Conservation (phyloP, 2,113 vertebrate genomes). For the Tychaedon coryphoeus region DNA sequence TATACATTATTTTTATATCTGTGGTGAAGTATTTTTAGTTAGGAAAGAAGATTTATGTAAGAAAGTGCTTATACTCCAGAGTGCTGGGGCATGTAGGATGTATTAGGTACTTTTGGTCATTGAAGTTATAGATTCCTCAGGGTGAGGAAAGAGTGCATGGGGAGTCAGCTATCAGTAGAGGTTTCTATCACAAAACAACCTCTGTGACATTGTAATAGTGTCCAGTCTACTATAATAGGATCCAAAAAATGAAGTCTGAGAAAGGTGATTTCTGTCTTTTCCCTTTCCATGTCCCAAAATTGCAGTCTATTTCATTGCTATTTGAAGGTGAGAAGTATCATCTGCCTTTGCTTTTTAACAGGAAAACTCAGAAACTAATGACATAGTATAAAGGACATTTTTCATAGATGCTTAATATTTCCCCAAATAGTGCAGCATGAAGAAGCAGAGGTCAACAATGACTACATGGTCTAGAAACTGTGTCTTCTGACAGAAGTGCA, state of each 20-base stretch:
- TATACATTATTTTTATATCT: not conserved
- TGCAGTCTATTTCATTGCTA: not conserved
- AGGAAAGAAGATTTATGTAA: not conserved
- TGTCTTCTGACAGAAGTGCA: not conserved
- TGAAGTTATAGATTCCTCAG: not conserved
- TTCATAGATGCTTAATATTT: not conserved
- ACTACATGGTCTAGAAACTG: accelerated
- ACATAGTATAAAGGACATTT: not conserved
- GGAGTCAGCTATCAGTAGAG: not conserved
- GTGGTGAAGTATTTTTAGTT: not conserved
- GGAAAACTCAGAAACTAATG: not conserved
- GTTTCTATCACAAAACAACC: not conserved
- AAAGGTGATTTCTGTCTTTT: not conserved
- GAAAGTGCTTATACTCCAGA: not conserved
- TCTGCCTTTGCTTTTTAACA: not conserved
- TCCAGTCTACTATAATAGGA: not conserved
- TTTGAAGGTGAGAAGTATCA: not conserved
- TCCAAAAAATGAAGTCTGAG: not conserved
- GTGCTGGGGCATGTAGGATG: not conserved
- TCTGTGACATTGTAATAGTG: not conserved
- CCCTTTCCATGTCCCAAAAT: not conserved
- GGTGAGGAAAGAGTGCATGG: not conserved
- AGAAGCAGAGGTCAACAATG: not conserved
- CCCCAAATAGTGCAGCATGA: not conserved
- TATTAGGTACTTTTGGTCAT: not conserved